Percentiles rank a stretch among this genome's conserved stretches.
phyloP scores from a whole-genome alignment of 2,888 invertebrate genomes.

The Megamerina dolium region DNA sequence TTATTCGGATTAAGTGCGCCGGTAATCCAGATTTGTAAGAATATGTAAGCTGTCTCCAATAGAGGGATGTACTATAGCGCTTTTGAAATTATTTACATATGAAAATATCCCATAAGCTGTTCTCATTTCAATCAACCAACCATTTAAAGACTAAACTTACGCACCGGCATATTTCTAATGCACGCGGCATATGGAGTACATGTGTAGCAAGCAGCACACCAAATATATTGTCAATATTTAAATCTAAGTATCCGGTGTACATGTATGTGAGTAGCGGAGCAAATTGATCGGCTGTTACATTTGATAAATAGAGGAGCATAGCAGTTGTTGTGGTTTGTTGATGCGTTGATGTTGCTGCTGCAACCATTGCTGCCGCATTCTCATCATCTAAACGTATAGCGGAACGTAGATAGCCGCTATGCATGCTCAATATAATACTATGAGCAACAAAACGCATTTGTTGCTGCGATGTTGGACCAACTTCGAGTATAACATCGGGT shows the following conservation, averaged over 20 bases:
- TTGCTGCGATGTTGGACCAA: constrained; percentile 53
- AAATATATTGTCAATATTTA: constrained; percentile 65
- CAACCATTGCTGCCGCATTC: constrained; percentile 12
- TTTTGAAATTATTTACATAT: too few relatives aligned
- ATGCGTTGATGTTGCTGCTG: background rate
- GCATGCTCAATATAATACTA: constrained; percentile 58
- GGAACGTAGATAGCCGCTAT: constrained; percentile 67
- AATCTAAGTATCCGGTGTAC: constrained; percentile 67
- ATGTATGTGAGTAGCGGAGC: constrained; percentile 66
- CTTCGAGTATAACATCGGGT: constrained; percentile 60
- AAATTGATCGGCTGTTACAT: constrained; percentile 58
- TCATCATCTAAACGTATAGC: constrained; percentile 52
- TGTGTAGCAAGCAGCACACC: constrained; percentile 66
- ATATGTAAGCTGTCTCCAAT: too few relatives aligned
- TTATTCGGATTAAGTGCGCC: too few relatives aligned
- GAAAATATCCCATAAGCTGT: too few relatives aligned
- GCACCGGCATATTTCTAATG: constrained; percentile 60
- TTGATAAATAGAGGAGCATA: constrained; percentile 51
- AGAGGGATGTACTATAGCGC: too few relatives aligned
- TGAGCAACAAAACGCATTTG: constrained; percentile 65
- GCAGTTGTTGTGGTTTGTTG: constrained; percentile 22
- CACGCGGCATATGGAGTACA: constrained; percentile 67
- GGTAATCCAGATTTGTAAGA: too few relatives aligned
- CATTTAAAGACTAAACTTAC: too few relatives aligned
- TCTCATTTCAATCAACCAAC: too few relatives aligned